phyloP scores from a whole-genome alignment of 64 coral and sea anemone genomes.

The Dendrophyllia cribrosa region DNA sequence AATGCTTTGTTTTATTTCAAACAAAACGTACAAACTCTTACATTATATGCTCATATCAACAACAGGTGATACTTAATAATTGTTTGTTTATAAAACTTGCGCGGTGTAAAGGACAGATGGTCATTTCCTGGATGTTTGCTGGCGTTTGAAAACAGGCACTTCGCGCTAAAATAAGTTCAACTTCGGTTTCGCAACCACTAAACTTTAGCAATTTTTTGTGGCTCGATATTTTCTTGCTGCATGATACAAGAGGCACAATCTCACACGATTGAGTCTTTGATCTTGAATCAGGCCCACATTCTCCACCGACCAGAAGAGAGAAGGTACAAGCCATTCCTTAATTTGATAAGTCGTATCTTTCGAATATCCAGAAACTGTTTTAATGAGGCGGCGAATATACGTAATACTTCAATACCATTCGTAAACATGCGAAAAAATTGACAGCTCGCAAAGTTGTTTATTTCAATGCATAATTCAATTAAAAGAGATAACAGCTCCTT shows the following conservation, averaged over 20 bases:
- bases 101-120: constrained; percentile 60
- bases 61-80: too few species aligned
- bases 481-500: too few species aligned
- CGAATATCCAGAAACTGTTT: not conserved
- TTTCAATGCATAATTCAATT: too few species aligned
- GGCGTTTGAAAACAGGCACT: constrained; percentile 14
- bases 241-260: constrained; percentile 16
- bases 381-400: not conserved
- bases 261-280: not conserved
- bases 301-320: constrained; percentile 18
- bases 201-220: constrained; percentile 20
- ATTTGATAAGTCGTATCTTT: too few species aligned
- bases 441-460: not conserved
- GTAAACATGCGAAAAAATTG: not conserved
- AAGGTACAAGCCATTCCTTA: constrained; percentile 21
- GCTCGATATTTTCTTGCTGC: too few species aligned
- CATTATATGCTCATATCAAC: too few species aligned
- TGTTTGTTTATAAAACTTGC: too few species aligned
- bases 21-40: too few species aligned
- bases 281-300: constrained; percentile 33
- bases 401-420: too few species aligned
- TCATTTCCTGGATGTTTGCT: constrained; percentile 28
- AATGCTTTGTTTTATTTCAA: too few species aligned
- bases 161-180: constrained; percentile 24
- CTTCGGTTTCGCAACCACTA: constrained; percentile 12